Base-by-base conservation (phyloP, 2,888 invertebrate genomes). In the Perizoma affinitatum region DNA sequence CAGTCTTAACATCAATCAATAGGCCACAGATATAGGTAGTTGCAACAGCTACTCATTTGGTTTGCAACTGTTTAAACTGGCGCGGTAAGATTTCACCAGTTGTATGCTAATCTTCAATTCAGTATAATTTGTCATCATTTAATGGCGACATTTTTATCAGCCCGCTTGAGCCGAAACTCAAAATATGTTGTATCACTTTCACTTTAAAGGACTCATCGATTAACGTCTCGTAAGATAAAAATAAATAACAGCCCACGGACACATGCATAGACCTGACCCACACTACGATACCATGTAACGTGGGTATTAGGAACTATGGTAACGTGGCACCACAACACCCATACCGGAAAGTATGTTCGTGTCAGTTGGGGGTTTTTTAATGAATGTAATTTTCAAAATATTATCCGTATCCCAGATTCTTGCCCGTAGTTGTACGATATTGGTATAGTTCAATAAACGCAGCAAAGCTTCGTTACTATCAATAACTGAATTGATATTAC, bases 51-150 rank as follows among this genome's bases (percentile, higher is more conserved):
- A n/a, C 34, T 66, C 46, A 71, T 60, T 65, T 55, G 56, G 58
- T 60, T 54, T 61, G 64, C 72, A 67, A 71, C 76, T 41, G 55
- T 71, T 71, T 76, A 80, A 84, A 77, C 75, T 76, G 58, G 74
- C 72, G 56, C 67, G 71, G 75, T 73, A 67, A 79, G 79, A 79
- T 86, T 85, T 85, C 83, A 78, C 82, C 73, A 73, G 80, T 79
- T 84, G 81, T 83, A 86, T 87, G 87, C 78, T 84, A 85, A 87
- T 88, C 56, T 54, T 70, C 66, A 65, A 67, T 70, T 70, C 66
- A 67, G 63, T 67, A 63, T 59, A 66, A 62, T 69, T 69, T 70
- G 74, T 70, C 65, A 75, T 76, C 74, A 76, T 77, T 78, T 75
- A 76, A 69, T 71, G 75, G 67, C 71, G 74, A 72, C 76, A 78